Conservation (phyloP, 37 sponge, comb jelly and placozoan species). For the Halichondria panicea region DNA sequence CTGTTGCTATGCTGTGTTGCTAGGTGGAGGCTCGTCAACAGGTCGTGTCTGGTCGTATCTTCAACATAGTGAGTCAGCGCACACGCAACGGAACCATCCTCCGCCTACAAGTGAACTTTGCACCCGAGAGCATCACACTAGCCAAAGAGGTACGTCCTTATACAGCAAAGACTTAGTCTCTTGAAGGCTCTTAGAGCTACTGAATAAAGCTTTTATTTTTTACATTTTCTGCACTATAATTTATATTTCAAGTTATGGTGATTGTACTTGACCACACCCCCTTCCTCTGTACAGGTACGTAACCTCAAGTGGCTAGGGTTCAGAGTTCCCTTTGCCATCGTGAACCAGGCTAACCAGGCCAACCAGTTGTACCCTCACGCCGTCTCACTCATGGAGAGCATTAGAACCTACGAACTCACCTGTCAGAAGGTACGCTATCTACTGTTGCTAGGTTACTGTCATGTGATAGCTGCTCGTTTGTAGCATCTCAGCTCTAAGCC, state of each 20-base stretch:
- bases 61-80: conserved; percentile 65
- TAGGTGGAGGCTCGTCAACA: conserved; percentile 72
- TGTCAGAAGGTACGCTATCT: conserved; percentile 90
- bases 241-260: not conserved
- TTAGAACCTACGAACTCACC: conserved; percentile 90
- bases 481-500: no score
- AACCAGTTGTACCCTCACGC: conserved; percentile 98
- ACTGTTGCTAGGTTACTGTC: no score
- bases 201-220: no score
- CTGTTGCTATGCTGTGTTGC: not conserved
- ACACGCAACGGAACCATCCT: conserved; percentile 69
- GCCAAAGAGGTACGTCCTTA: conserved; percentile 83
- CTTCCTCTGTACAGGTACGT: conserved; percentile 45
- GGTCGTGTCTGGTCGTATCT: conserved; percentile 82
- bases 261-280: not conserved
- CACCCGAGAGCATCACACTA: conserved; percentile 90
- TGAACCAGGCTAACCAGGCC: conserved; percentile 91
- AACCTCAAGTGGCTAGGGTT: conserved; percentile 93
- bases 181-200: no score
- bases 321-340: conserved; percentile 87
- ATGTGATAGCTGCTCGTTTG: no score
- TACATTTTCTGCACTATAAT: not conserved
- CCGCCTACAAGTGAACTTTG: conserved; percentile 89
- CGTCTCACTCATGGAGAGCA: conserved; percentile 94
- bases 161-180: not conserved